These are phyloP conservation scores for Apogon talboti DNA, from an alignment of 2,797 vertebrate genomes.

Conservation along the genomic window DNA sequence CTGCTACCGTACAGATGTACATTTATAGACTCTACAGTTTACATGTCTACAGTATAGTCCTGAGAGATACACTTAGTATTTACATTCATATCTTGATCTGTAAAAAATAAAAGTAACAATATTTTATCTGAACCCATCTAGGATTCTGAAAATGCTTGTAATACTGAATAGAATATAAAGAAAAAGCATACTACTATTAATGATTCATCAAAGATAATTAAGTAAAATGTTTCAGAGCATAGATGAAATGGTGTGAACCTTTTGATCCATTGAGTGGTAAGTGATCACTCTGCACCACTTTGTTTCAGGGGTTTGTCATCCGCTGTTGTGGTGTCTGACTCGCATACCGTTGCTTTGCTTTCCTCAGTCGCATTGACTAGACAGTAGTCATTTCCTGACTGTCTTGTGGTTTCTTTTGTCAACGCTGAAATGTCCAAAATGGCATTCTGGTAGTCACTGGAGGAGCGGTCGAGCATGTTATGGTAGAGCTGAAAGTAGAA, in stretches of 20 bases:
- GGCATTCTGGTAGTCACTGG: conserved; percentile 69
- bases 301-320: conserved; percentile 46
- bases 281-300: conserved; percentile 27
- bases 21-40: neutral
- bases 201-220: neutral
- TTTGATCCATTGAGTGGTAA: neutral
- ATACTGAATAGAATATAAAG: conserved; percentile 5
- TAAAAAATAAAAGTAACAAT: conserved; percentile 3
- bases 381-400: conserved; percentile 52
- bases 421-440: conserved; percentile 49
- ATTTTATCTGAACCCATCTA: neutral
- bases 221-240: neutral
- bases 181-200: neutral
- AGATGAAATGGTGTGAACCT: conserved; percentile 1
- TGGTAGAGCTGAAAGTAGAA: conserved; percentile 77
- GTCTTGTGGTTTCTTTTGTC: conserved; percentile 26
- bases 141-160: neutral
- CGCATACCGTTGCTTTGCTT: conserved; percentile 12
- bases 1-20: neutral
- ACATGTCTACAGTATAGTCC: neutral
- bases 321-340: conserved; percentile 9
- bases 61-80: no score
- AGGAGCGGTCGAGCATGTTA: conserved; percentile 57
- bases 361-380: conserved; percentile 16
- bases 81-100: neutral